Conservation (phyloP, 1,140 invertebrate species). For the Drosophila ambigua region DNA sequence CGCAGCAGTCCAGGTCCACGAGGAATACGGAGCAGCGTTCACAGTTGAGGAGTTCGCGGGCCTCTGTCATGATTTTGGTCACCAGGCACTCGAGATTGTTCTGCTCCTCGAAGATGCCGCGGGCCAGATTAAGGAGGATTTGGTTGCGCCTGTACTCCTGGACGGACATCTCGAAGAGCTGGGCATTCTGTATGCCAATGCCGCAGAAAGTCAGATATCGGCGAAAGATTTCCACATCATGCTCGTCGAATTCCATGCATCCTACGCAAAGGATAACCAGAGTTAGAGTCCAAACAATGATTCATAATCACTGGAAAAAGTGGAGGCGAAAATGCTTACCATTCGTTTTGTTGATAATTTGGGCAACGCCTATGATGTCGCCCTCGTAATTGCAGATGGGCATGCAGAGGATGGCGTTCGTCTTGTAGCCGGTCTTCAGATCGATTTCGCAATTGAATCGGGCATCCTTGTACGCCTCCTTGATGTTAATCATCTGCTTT, state of each 20-base stretch:
- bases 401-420: slow-evolving; percentile 95
- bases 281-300: not conserved
- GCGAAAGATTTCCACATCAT: slow-evolving; percentile 94
- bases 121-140: slow-evolving; percentile 93
- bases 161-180: slow-evolving; percentile 97
- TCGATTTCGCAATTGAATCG: slow-evolving; percentile 96
- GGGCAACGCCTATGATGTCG: slow-evolving; percentile 97
- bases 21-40: slow-evolving; percentile 96
- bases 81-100: slow-evolving; percentile 96
- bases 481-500: slow-evolving; percentile 95
- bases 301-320: not conserved
- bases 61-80: slow-evolving; percentile 98
- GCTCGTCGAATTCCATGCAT: slow-evolving; percentile 92
- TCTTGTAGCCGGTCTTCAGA: slow-evolving; percentile 95
- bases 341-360: slow-evolving; percentile 98
- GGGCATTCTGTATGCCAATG: slow-evolving; percentile 98
- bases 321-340: slow-evolving; percentile 79
- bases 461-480: slow-evolving; percentile 93
- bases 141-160: slow-evolving; percentile 97
- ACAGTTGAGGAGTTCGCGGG: slow-evolving; percentile 95
- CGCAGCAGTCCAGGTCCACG: slow-evolving; percentile 92
- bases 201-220: slow-evolving; percentile 98
- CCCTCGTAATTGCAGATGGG: slow-evolving; percentile 98
- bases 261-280: slow-evolving; percentile 67
- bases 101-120: slow-evolving; percentile 96